Evolutionary conservation across 2,113 vertebrate genomes (phyloP).

Genomic region (Dipodomys merriami): DNA sequence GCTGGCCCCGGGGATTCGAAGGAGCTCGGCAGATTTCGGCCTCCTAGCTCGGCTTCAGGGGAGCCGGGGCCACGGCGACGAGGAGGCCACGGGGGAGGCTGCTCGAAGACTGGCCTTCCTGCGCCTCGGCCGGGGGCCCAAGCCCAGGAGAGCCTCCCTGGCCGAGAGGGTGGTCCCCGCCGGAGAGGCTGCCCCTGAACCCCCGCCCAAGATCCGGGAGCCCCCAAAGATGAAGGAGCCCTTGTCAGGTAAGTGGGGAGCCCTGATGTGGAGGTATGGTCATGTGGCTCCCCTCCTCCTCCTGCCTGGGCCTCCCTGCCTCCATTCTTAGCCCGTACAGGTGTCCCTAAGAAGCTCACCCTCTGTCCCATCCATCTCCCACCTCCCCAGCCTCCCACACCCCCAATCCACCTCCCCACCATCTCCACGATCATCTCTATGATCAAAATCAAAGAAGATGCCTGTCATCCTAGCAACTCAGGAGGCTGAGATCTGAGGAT

Average conservation of each 20-base stretch:
- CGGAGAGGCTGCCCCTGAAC: slow-evolving; percentile 65
- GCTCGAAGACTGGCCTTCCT: slow-evolving; percentile 88
- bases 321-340: not conserved
- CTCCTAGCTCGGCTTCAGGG: slow-evolving; percentile 86
- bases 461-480: too few species aligned
- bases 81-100: slow-evolving; percentile 76
- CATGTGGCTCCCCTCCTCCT: not conserved
- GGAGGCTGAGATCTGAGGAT: too few species aligned
- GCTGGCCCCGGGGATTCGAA: slow-evolving; percentile 77
- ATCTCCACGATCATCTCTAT: too few species aligned
- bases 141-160: slow-evolving; percentile 85
- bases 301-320: not conserved
- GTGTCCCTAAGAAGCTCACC: too few species aligned
- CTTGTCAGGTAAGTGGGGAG: slow-evolving; percentile 87
- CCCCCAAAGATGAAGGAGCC: slow-evolving; percentile 88
- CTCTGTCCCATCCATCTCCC: too few species aligned
- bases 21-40: slow-evolving; percentile 90
- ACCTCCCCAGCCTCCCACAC: not conserved
- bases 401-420: not conserved
- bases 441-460: too few species aligned
- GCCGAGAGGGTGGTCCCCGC: slow-evolving; percentile 82
- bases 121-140: slow-evolving; percentile 89
- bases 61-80: slow-evolving; percentile 77
- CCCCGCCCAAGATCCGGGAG: slow-evolving; percentile 76
- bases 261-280: not conserved